Base-by-base conservation (phyloP, 2,113 vertebrate genomes). In the Coreoperca whiteheadi region DNA sequence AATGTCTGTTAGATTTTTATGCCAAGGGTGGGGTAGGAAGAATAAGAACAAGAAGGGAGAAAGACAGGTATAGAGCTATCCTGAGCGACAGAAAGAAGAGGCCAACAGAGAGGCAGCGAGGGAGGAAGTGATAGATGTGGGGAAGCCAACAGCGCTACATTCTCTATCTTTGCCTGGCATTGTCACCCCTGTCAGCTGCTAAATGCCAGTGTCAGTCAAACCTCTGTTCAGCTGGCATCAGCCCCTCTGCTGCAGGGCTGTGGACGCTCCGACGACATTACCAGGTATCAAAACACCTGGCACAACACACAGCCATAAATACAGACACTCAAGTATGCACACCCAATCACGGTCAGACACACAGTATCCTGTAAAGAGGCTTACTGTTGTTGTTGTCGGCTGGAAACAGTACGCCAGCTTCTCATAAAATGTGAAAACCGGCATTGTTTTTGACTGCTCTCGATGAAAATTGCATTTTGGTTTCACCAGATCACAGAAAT, bases 121-220 rank as follows among this genome's bases (percentile, higher is more conserved):
- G 61, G 65, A 85, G 74, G 69, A 53, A 67, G 82, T 91, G 93
- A 93, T 92, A 91, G 89, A 85, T 88, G 79, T 61, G 74, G 56
- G 71, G 79, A 77, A 91, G 88, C 87, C 86, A 87, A 75, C 84
- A 79, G 79, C 53, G 74, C 86, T 91, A 92, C 92, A 93, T 90
- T 91, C 83, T 92, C 91, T 92, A 85, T 94, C 94, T 93, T 87
- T 84, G 82, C 89, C 86, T 92, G 89, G 89, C 83, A 89, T 88
- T 79, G 83, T 87, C 84, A 68, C 85, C 83, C 60, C 74, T 86
- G 85, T 87, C 93, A 92, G 85, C 83, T 84, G 91, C 92, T 94
- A 95, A 95, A 93, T 91, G 85, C 88, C 92, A 89, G 77, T 91
- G 91, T 94, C 94, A 95, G 74, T 95, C 93, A 95, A 83, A 72